Base-by-base conservation (phyloP, 1,140 invertebrate species). In the Calephelis virginiensis region DNA sequence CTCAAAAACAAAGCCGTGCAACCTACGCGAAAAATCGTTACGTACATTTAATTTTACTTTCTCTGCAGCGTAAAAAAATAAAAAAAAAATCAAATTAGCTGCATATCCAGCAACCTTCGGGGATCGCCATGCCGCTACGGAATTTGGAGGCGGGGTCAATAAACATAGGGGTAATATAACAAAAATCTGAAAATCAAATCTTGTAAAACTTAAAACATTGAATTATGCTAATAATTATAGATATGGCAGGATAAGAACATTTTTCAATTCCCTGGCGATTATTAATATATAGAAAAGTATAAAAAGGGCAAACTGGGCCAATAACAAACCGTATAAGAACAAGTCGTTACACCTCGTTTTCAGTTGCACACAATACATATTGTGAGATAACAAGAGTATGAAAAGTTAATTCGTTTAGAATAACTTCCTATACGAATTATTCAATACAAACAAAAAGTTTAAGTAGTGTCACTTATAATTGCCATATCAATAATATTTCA, bases 41-140 rank as follows among this genome's bases (percentile, higher is more conserved):
- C 81, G 72, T 83, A 89, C 78, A 82, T 80, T 72, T 62, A 74
- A 66, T 75, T 83, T 89, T 87, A 86, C 83, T 89, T 89, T 89
- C 85, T 86, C 86, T 87, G 83, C 82, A 75, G 82, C 86, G 69
- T 72, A 76, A 77, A 64, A 71, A 72, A 80, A 73, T 63, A 71
- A 74, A 71, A 64, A 72, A 73, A 64, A 68, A 66, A 63, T 40
- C 37, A 53, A 53, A 71, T 75, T 74, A 81, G 73, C 77, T 69
- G 68, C 45, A 47, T 46, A 59, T 66, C 65, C 66, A 63, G 59
- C 69, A 71, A 64, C 66, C 64, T 48, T 63, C 68, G 68, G 63
- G 63, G 59, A 53, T 64, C 67, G 68, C 74, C 78, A 78, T 81
- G 78, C 78, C 73, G 74, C 76, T 76, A 80, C 61, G 53, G 63